Evolutionary conservation across 1,140 invertebrate species (phyloP), one percentile per base, ranked within the genome.

Genomic region (Drosophila grimshawi): DNA sequence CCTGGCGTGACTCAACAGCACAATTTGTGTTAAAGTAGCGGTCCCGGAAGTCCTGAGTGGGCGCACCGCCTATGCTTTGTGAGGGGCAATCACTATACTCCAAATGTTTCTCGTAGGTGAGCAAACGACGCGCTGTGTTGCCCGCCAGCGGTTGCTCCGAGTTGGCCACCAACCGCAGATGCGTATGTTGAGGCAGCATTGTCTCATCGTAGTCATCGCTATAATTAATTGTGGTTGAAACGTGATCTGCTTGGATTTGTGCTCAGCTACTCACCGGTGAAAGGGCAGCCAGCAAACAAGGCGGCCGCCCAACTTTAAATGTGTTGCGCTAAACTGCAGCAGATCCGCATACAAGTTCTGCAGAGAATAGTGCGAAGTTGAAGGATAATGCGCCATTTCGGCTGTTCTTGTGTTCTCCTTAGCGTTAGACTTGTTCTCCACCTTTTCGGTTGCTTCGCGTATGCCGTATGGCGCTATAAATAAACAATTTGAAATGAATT

Each of bases 281-380:
- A 98, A 93, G 55, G 98, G 98, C 86, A 98, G 95, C 98, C 98
- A 99, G 93, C 96, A 98, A 0, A 98, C 97, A 10, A 99, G 93
- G 79, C 96, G 93, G 0, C 97, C 96, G 35, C 95, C 94, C 3
- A 97, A 64, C 78, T 93, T 94, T 43, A 99, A 94, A 93, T 97
- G 95, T 69, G 93, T 94, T 0, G 96, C 96, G 4, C 97, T 94
- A 93, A 99, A 98, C 72, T 94, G 93, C 8, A 99, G 93, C 27
- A 99, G 92, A 93, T 99, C 98, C 52, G 93, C 93, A 81, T 96
- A 97, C 41, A 99, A 95, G 73, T 97, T 95, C 2, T 95, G 93
- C 61, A 99, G 93, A 30, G 95, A 94, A 81, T 99, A 99, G 51
- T 95, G 95, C n/a, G 97, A 94, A 93, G 98, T 98, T 3, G 97